These are phyloP conservation scores for Piprites chloris DNA, from an alignment of 2,113 vertebrate species.

Conservation along the genomic window DNA sequence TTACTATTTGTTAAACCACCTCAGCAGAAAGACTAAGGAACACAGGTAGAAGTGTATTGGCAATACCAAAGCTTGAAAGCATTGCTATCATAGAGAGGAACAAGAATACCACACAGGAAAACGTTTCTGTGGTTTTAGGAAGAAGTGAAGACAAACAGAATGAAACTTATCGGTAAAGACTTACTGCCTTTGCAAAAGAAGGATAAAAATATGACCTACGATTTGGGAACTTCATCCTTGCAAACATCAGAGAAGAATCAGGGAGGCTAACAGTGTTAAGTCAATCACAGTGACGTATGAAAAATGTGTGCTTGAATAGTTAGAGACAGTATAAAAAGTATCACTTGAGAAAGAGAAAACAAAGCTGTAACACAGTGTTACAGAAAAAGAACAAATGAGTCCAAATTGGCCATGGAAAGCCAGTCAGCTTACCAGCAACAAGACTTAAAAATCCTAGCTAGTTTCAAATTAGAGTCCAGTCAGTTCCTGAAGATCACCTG, in stretches of 20 bases:
- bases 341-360: not conserved
- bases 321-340: not conserved
- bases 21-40: not conserved
- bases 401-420: not conserved
- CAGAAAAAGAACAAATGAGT: not conserved
- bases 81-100: not conserved
- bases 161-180: not conserved
- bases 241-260: not conserved
- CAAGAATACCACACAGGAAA: not conserved
- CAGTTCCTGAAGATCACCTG: not conserved
- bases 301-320: not conserved
- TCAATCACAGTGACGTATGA: not conserved
- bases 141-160: not conserved
- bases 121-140: not conserved
- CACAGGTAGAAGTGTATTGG: not conserved
- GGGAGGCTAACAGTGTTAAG: not conserved
- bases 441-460: slow-evolving; percentile 11
- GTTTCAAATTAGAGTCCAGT: not conserved
- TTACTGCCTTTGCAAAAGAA: not conserved
- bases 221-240: not conserved
- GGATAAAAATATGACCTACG: not conserved
- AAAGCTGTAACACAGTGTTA: not conserved
- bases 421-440: not conserved
- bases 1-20: not conserved
- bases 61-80: not conserved